Evolutionary conservation across 1,140 invertebrate species (phyloP).

Genomic region (Parapsyche elsis): DNA sequence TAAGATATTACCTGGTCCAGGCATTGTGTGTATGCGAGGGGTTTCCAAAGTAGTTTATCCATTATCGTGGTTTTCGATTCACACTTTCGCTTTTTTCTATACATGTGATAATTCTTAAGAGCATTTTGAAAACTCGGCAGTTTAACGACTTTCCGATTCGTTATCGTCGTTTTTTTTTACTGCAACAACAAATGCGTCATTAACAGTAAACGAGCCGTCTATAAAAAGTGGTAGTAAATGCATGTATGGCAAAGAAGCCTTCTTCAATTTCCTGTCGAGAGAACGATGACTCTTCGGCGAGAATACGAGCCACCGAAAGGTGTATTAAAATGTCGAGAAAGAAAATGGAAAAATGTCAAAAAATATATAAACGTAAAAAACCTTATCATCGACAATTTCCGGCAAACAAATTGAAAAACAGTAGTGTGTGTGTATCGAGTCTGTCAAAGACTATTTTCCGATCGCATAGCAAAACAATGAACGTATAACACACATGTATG

Average conservation of each 20-base stretch:
- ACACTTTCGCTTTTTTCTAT: too few species aligned
- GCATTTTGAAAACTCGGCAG: not conserved
- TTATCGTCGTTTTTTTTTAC: not conserved
- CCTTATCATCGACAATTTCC: conserved; percentile 40
- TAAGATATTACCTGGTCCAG: too few species aligned
- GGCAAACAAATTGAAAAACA: conserved; percentile 18
- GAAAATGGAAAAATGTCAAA: conserved; percentile 43
- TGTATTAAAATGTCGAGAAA: conserved; percentile 40
- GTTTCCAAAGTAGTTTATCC: too few species aligned
- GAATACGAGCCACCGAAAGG: not conserved
- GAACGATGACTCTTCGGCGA: not conserved
- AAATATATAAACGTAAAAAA: not conserved
- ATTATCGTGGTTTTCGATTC: too few species aligned
- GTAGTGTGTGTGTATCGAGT: not conserved
- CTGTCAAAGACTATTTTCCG: too few species aligned
- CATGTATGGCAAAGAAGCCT: not conserved
- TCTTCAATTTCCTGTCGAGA: conserved; percentile 33
- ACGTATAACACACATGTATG: too few species aligned
- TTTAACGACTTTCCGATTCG: not conserved
- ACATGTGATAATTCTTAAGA: not conserved
- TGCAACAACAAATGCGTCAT: not conserved
- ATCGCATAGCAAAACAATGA: too few species aligned
- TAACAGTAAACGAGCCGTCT: not conserved
- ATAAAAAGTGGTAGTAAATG: not conserved
- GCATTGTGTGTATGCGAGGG: too few species aligned